Evolutionary conservation across 1,140 invertebrate genomes (phyloP), one percentile per base, ranked within the genome.

Genomic region (Drosophila mojavensis): DNA sequence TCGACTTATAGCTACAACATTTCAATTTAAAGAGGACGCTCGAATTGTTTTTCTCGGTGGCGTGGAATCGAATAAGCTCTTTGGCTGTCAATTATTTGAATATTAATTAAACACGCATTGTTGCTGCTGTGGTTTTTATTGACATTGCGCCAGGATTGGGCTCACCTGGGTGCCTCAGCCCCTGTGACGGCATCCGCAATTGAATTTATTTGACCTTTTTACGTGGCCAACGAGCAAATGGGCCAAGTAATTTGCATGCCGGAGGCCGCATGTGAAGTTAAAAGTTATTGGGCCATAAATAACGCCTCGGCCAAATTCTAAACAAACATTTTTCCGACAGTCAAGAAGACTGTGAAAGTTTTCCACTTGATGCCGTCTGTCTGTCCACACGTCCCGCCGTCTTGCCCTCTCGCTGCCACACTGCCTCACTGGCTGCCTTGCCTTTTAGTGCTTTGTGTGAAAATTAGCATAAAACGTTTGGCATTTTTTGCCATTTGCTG

Each of bases 281-380:
- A 86, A 86, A 88, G 83, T 86, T 86, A 86, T 86, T 86, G 83
- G 83, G 68, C 83, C 83, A 86, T 86, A 86, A 86, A 86, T 88
- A 86, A 86, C 83, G 83, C 79, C 65, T n/a, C 63, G 75, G 83
- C 76, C 79, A 76, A 86, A 86, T 86, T 86, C 83, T 86, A 88
- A 86, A 86, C 79, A 86, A 86, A 86, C 83, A 86, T 88, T 88
- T 88, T 53, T 56, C 79, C 76, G 81, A 69, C 67, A 61, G 66
- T 83, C 72, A 69, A 73, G 79, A 74, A 73, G 79, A 65, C 75
- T 82, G 83, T 71, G 83, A 86, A 86, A 88, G 83, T 86, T 86
- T 86, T 82, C 58, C 68, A 79, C 79, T 82, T 86, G 78, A 86
- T 78, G 74, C 75, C 84, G 50, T 45, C 53, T 59, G 51, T 26